phyloP scores from a whole-genome alignment of 2,797 vertebrate species.

The Trachops cirrhosus region DNA sequence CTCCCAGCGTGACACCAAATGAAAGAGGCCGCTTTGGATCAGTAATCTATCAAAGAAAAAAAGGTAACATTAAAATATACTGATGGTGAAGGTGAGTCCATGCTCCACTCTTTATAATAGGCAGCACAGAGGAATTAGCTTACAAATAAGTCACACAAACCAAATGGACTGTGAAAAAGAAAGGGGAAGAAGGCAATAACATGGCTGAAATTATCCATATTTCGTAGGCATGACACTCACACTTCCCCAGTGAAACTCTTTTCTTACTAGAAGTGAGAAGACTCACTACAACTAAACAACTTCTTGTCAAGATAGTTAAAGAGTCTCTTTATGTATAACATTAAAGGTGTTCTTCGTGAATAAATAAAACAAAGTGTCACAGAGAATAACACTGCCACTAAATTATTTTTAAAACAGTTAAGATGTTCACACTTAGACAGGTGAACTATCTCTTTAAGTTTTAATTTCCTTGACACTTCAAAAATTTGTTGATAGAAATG shows the following conservation, averaged over 20 bases:
- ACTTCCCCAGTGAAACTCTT: background rate
- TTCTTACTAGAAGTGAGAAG: background rate
- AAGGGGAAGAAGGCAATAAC: background rate
- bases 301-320: background rate
- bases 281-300: background rate
- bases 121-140: background rate
- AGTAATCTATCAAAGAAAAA: slow-evolving; percentile 86
- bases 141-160: background rate
- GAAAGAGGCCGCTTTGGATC: slow-evolving; percentile 90
- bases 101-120: background rate
- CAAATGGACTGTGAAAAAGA: background rate
- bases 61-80: background rate
- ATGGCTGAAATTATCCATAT: background rate
- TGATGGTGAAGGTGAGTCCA: background rate
- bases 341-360: background rate
- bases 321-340: background rate
- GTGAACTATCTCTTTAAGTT: background rate
- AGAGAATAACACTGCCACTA: background rate
- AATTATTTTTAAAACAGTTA: slow-evolving; percentile 9
- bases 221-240: background rate
- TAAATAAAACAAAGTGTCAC: background rate
- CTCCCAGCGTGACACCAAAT: slow-evolving; percentile 91
- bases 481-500: background rate
- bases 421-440: background rate
- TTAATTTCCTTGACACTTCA: background rate